These are phyloP conservation scores for Syngnathoides biaculeatus DNA, from an alignment of 2,113 vertebrate species.

Conservation along the genomic window DNA sequence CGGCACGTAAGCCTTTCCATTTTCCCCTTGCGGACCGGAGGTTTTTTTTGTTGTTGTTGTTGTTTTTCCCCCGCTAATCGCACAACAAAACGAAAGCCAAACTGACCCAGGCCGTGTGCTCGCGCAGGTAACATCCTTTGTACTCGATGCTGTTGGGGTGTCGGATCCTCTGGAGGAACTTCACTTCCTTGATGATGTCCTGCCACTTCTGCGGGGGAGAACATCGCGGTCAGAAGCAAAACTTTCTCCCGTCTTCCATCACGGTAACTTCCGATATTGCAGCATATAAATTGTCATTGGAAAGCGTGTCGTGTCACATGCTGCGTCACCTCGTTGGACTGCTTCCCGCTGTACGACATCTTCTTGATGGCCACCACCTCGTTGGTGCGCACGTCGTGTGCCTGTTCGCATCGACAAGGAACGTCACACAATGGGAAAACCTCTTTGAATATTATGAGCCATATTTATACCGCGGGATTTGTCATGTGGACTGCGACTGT, in stretches of 20 bases:
- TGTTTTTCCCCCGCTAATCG: no score
- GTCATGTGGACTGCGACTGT: no score
- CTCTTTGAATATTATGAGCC: no score
- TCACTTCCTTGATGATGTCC: slow-evolving; percentile 99
- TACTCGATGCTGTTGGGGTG: slow-evolving; percentile 99
- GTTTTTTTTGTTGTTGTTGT: no score
- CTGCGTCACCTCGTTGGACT: slow-evolving; percentile 89
- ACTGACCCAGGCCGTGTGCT: slow-evolving; percentile 98
- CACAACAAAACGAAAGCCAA: background rate
- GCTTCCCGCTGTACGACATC: slow-evolving; percentile 98
- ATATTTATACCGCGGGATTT: no score
- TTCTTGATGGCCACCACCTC: slow-evolving; percentile 99
- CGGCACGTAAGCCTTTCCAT: no score
- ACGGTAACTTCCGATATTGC: no score
- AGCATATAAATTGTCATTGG: no score
- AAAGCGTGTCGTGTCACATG: background rate
- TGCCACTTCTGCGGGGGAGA: slow-evolving; percentile 89
- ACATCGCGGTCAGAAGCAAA: background rate
- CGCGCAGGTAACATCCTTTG: slow-evolving; percentile 97
- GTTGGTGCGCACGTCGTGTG: slow-evolving; percentile 93
- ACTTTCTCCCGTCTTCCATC: no score
- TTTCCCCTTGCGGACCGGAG: no score
- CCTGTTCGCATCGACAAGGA: slow-evolving; percentile 62
- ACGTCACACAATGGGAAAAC: no score
- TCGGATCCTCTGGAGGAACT: slow-evolving; percentile 95